Conservation (phyloP, 1,140 invertebrate species). For the Drosophila persimilis region DNA sequence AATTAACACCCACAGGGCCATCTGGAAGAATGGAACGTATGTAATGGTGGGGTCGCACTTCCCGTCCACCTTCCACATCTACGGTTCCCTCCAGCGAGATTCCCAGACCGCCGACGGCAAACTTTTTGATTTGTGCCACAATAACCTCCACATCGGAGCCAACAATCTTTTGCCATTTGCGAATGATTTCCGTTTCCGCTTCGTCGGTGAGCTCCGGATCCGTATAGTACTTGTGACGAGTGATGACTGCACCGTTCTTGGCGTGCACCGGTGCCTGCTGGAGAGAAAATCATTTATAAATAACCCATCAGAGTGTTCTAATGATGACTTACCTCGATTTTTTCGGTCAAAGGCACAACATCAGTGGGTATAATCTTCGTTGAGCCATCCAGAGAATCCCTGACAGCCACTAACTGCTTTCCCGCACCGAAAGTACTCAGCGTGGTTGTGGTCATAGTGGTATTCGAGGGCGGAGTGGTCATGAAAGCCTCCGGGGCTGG, state of each 20-base stretch:
- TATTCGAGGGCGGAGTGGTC: slow-evolving; percentile 48
- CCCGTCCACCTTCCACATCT: slow-evolving; percentile 94
- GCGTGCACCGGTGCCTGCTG: slow-evolving; percentile 32
- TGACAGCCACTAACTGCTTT: slow-evolving; percentile 67
- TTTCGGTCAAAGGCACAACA: slow-evolving; percentile 57
- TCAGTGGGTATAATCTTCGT: slow-evolving; percentile 74
- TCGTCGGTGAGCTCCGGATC: slow-evolving; percentile 86
- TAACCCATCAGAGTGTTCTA: too few relatives aligned
- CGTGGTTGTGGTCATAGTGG: slow-evolving; percentile 58
- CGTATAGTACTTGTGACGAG: slow-evolving; percentile 79
- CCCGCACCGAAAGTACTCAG: slow-evolving; percentile 71
- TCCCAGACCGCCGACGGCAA: slow-evolving; percentile 94
- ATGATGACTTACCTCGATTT: slow-evolving; percentile 48
- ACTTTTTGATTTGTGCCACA: slow-evolving; percentile 94
- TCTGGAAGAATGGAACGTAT: slow-evolving; percentile 96
- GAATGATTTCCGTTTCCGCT: slow-evolving; percentile 90
- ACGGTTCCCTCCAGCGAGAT: slow-evolving; percentile 98
- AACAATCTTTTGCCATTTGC: slow-evolving; percentile 92
- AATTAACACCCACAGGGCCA: slow-evolving; percentile 96
- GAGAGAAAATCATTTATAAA: not conserved
- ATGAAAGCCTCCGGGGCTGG: slow-evolving; percentile 65
- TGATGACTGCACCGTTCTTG: slow-evolving; percentile 68
- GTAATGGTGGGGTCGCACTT: slow-evolving; percentile 96
- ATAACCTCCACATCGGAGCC: slow-evolving; percentile 93
- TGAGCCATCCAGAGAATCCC: slow-evolving; percentile 69